Evolutionary conservation across 2,113 vertebrate genomes (phyloP).

Genomic region (Edolisoma coerulescens): DNA sequence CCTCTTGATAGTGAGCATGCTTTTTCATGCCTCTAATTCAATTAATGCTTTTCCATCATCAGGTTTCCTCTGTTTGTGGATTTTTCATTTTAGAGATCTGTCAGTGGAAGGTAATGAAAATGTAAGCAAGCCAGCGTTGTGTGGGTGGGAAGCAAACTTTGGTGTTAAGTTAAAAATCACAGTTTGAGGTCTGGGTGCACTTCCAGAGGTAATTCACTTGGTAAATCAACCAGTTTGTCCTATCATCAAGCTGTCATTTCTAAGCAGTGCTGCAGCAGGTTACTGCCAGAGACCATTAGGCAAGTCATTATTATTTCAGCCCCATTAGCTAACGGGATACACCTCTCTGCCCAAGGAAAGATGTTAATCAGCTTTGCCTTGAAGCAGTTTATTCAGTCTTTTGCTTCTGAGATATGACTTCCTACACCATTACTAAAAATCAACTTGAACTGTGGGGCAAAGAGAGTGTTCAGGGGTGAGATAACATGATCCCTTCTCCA

Average conservation of each 20-base stretch:
- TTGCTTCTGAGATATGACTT: background rate
- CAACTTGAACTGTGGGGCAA: background rate
- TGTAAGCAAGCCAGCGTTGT: background rate
- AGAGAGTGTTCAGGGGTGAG: background rate
- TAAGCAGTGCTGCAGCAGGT: background rate
- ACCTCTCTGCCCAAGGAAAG: conserved; percentile 3
- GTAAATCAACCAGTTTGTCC: conserved; percentile 42
- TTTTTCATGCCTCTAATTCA: conserved; percentile 12
- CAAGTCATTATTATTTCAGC: conserved; percentile 57
- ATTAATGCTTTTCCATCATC: background rate
- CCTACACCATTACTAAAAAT: background rate
- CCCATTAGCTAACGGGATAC: conserved; percentile 8
- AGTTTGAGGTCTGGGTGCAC: conserved; percentile 29
- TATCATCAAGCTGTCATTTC: conserved; percentile 58
- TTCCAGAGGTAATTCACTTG: conserved; percentile 40
- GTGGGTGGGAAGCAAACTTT: conserved; percentile 27
- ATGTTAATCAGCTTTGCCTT: background rate
- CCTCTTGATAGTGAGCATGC: background rate
- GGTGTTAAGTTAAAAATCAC: conserved; percentile 39
- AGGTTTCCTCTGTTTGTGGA: background rate
- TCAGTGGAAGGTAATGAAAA: conserved; percentile 33
- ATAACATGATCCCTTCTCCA: background rate
- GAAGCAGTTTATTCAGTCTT: background rate
- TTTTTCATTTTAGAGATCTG: conserved; percentile 4
- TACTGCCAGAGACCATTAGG: conserved; percentile 51